Conservation (phyloP, 2,113 vertebrate genomes). For the Ceuthmochares aereus region DNA sequence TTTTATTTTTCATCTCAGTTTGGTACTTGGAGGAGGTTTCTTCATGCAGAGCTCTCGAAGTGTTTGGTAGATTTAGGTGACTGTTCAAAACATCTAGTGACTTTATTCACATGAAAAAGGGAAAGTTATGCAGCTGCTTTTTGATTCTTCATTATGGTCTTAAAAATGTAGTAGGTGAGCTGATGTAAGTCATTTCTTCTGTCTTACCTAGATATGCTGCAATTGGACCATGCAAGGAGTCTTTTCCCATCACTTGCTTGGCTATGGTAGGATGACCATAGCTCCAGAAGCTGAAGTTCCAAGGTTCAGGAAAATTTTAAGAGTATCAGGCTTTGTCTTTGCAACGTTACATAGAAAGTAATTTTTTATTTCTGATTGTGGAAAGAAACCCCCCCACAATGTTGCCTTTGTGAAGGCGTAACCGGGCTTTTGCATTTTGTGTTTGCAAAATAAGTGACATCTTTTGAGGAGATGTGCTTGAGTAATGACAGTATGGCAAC, state of each 20-base stretch:
- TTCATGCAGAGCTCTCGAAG: background rate
- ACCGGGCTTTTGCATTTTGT: background rate
- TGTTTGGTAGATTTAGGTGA: background rate
- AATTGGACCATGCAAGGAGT: background rate
- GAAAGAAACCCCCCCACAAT: accelerated
- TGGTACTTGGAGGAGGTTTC: background rate
- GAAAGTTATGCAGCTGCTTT: background rate
- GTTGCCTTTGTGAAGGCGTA: background rate
- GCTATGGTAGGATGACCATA: background rate
- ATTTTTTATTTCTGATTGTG: background rate
- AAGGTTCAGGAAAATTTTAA: background rate
- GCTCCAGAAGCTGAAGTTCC: background rate
- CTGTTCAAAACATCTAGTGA: background rate
- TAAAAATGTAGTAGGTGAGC: background rate
- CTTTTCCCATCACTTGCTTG: background rate
- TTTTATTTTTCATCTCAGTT: accelerated
- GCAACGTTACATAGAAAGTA: background rate
- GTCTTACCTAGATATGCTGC: background rate
- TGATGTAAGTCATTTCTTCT: background rate
- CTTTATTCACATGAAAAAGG: background rate
- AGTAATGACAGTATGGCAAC: background rate
- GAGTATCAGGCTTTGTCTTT: background rate
- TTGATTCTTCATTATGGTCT: background rate
- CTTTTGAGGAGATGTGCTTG: background rate
- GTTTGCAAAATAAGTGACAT: background rate